Evolutionary conservation across 2,888 invertebrate species (phyloP).

Genomic region (Sphinx pinastri): DNA sequence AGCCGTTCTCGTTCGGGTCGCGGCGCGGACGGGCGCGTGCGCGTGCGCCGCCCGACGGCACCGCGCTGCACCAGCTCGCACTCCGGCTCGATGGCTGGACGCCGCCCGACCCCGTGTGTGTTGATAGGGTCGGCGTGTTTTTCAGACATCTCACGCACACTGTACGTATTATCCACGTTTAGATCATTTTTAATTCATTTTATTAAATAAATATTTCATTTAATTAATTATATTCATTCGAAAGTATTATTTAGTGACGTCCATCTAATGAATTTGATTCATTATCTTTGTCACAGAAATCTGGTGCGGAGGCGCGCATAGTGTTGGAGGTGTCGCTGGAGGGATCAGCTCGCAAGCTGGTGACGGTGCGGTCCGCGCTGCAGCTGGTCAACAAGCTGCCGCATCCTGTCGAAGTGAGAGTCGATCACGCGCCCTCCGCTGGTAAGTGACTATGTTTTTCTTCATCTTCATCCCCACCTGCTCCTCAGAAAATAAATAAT

Average conservation of each 20-base stretch:
- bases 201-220: too few species aligned
- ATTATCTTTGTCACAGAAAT: slow-evolving; percentile 51
- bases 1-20: slow-evolving; percentile 93
- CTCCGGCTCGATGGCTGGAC: slow-evolving; percentile 96
- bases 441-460: slow-evolving; percentile 42
- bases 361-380: slow-evolving; percentile 95
- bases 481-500: neutral
- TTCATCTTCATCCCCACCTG: neutral
- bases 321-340: slow-evolving; percentile 96
- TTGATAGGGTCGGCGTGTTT: slow-evolving; percentile 97
- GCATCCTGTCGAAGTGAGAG: slow-evolving; percentile 84
- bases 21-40: slow-evolving; percentile 83
- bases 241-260: too few species aligned
- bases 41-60: slow-evolving; percentile 87
- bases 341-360: slow-evolving; percentile 96
- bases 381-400: slow-evolving; percentile 90
- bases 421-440: slow-evolving; percentile 62
- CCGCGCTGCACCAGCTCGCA: slow-evolving; percentile 93
- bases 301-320: slow-evolving; percentile 87
- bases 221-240: too few species aligned
- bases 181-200: neutral
- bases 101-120: slow-evolving; percentile 93
- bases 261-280: neutral
- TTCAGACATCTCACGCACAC: slow-evolving; percentile 86
- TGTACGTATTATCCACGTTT: slow-evolving; percentile 40